Evolutionary conservation across 2,797 vertebrate species (phyloP), one percentile per base, ranked within the genome.

Genomic region (Xiphophorus birchmanni): DNA sequence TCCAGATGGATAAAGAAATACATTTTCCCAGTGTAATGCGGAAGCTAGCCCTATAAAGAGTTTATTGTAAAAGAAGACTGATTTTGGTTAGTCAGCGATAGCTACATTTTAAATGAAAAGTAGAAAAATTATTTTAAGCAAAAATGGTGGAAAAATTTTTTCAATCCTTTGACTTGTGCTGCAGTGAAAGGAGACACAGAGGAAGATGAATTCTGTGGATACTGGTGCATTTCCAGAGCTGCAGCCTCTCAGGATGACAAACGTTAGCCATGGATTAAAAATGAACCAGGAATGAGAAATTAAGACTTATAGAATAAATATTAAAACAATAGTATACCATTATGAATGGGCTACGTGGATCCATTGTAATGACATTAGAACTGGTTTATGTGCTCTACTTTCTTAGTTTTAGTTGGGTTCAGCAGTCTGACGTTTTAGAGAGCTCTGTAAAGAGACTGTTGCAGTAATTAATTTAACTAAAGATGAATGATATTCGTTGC

Each of bases 1-100:
- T 82, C 79, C 73, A 75, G 7, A 79, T 80, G 71, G 85, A 85
- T 80, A 75, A 87, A 79, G 74, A 83, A 92, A 93, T 91, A 40
- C 60, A 89, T 90, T 88, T 79, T 1, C 74, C 11, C 60, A 83
- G 37, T 77, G 50, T 75, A 81, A 83, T 32, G 21, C 77, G 80
- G 79, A 82, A 78, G 52, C 79, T 83, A 76, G 80, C n/a, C 50
- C 72, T 83, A 29, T 69, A 72, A 52, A 84, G 54, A 74, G 11
- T 72, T 76, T 76, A 84, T 73, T 76, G 21, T 73, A 15, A 23
- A 78, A 63, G 45, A 81, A 85, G 54, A 80, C 65, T 73, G 72
- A 47, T 32, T 32, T 52, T 9, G 73, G 48, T 71, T 47, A 37
- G 6, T 40, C 1, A 45, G 42, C 75, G 35, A 78, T 73, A 56